A percentile compares a stretch with the other conserved stretches of the same genome.
These are phyloP conservation scores for Drosophila paracracens DNA, from an alignment of 2,888 invertebrate genomes.

Conservation along the genomic window DNA sequence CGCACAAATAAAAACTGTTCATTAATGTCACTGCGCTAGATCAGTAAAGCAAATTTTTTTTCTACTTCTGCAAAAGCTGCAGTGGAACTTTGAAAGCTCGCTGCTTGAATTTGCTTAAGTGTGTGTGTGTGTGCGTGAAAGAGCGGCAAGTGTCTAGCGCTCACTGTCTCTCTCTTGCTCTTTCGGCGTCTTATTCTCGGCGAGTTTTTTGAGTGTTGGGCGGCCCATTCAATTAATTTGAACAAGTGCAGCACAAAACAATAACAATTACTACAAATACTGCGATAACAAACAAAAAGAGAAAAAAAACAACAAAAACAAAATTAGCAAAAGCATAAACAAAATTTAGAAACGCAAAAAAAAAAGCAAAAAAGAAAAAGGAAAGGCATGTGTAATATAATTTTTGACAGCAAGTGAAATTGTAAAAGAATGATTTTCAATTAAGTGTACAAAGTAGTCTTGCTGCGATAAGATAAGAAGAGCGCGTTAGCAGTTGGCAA, in stretches of 20 bases:
- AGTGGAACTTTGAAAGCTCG: constrained; percentile 54
- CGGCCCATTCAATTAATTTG: constrained; percentile 72
- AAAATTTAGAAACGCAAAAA: constrained; percentile 19
- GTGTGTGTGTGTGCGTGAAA: constrained; percentile 21
- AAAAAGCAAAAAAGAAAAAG: constrained; percentile 14
- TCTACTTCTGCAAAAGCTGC: constrained; percentile 54
- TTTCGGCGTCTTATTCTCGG: constrained; percentile 28
- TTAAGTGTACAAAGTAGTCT: constrained; percentile 65
- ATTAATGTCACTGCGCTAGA: constrained; percentile 63
- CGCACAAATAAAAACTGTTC: constrained; percentile 57
- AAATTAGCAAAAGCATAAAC: constrained; percentile 43
- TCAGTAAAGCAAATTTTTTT: constrained; percentile 49
- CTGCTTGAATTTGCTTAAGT: constrained; percentile 6
- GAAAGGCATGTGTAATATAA: constrained; percentile 49
- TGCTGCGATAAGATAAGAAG: constrained; percentile 70
- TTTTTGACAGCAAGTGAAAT: constrained; percentile 55
- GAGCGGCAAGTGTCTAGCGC: constrained; percentile 50
- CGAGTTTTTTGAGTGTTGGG: constrained; percentile 41
- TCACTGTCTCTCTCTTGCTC: constrained; percentile 17
- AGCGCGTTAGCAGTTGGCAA: constrained; percentile 59
- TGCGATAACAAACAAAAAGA: constrained; percentile 26
- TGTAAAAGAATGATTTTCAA: constrained; percentile 74
- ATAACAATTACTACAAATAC: constrained; percentile 65
- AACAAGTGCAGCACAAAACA: constrained; percentile 75
- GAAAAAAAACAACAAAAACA: constrained; percentile 1